Evolutionary conservation across 2,888 invertebrate species (phyloP), one percentile per base, ranked within the genome.

Genomic region (Netelia melanura): DNA sequence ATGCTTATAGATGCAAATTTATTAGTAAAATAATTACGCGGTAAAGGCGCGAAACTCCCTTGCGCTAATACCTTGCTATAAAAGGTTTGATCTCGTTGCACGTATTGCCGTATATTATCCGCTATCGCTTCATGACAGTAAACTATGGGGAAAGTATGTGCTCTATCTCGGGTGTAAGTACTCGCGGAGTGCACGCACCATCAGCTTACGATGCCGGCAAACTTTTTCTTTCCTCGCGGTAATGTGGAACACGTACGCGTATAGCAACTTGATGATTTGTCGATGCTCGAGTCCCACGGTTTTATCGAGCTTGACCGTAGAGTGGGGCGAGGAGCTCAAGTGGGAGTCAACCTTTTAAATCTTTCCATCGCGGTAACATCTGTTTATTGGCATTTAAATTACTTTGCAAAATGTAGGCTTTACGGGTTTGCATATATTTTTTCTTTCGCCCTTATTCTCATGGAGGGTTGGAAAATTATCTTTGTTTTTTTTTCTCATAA

Each of bases 1-100:
- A 30, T 30, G 30, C 30, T 30, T 23, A 17, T 43, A 52, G 48
- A 76, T 61, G 77, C 23, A 62, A 84, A 84, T 84, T 84, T 84
- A 84, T 84, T 62, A 76, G 77, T 72, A 52, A 77, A 77, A 81
- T 81, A 84, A 81, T 84, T 81, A 76, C 30, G 10, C 43, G 76
- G 58, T 48, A 43, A 68, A 81, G 76, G 67, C 72, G 76, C 10
- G 25, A 14, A 21, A 48, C 64, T 61, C 67, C 48, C 52, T 43
- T 43, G 38, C 11, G n/a, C 54, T 65, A 64, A 78, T 77, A 78
- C 43, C 72, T 52, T 48, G 67, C 48, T 72, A 65, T 64, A 44
- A 52, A 43, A 70, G 61, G 54, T 70, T 70, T 75, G 52, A 52
- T 76, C 65, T 76, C 76, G 54, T 67, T 76, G 56, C 43, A 65